Evolutionary conservation across 1,140 invertebrate species (phyloP).

Genomic region (Tetramorium alpestre): DNA sequence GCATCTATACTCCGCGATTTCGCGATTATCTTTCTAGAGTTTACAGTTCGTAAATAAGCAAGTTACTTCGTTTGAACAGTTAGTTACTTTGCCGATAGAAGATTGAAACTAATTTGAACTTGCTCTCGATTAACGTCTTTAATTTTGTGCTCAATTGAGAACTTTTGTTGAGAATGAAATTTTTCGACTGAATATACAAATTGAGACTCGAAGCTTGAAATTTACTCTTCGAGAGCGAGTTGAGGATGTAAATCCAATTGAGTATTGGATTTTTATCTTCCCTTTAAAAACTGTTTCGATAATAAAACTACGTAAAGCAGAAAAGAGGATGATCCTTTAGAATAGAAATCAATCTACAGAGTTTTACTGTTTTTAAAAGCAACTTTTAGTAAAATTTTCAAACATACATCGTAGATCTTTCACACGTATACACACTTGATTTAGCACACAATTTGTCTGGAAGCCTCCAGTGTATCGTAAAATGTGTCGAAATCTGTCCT

Average conservation of each 20-base stretch:
- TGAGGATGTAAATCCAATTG: not conserved
- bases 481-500: slow-evolving; percentile 6
- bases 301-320: slow-evolving; percentile 7
- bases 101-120: not conserved
- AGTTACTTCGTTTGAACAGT: not conserved
- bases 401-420: not conserved
- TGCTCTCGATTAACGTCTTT: not conserved
- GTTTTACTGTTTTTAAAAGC: slow-evolving; percentile 1
- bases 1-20: not conserved
- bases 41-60: not conserved
- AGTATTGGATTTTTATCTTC: not conserved
- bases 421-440: not conserved
- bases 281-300: slow-evolving; percentile 2
- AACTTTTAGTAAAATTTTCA: slow-evolving; percentile 12
- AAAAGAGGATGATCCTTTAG: slow-evolving; percentile 6
- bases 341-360: not conserved
- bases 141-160: not conserved
- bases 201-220: not conserved
- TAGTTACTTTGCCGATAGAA: not conserved
- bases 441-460: not conserved
- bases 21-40: not conserved
- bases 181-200: not conserved
- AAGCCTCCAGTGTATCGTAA: not conserved
- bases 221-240: not conserved
- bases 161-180: not conserved